A percentile compares a stretch with the other conserved stretches of the same genome.
Conservation (phyloP, 2,888 invertebrate species). For the Mimumesa dahlbomi region DNA sequence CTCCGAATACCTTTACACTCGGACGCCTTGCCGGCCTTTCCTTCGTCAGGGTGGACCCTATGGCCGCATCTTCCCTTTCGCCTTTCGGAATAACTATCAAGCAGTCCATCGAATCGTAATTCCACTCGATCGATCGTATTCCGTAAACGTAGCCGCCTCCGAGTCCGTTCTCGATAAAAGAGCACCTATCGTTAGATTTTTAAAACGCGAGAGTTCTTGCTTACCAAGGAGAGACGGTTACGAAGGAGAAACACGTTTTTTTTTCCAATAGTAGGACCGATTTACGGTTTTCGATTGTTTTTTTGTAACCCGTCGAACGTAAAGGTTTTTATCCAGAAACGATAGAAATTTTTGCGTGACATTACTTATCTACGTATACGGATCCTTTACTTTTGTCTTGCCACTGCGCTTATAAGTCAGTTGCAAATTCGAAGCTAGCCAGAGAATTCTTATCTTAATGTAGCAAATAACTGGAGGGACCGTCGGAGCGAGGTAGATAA, state of each 20-base stretch:
- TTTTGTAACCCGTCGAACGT: no score
- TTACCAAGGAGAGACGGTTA: no score
- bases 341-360: not conserved
- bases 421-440: conserved; percentile 66
- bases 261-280: no score
- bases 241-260: no score
- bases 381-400: conserved; percentile 29
- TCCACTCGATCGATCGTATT: conserved; percentile 27
- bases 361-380: conserved; percentile 4
- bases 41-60: conserved; percentile 44
- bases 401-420: conserved; percentile 57
- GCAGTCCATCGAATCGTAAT: conserved; percentile 49
- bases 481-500: conserved; percentile 74
- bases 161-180: no score
- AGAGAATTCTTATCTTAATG: conserved; percentile 75
- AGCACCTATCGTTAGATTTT: no score
- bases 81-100: conserved; percentile 60
- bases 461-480: conserved; percentile 76
- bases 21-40: conserved; percentile 75
- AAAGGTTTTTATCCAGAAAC: no score
- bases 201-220: no score
- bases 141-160: no score
- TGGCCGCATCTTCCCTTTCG: conserved; percentile 40
- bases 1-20: conserved; percentile 78
- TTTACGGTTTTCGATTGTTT: no score